Evolutionary conservation across 2,113 vertebrate genomes (phyloP).

Genomic region (Uria aalge): DNA sequence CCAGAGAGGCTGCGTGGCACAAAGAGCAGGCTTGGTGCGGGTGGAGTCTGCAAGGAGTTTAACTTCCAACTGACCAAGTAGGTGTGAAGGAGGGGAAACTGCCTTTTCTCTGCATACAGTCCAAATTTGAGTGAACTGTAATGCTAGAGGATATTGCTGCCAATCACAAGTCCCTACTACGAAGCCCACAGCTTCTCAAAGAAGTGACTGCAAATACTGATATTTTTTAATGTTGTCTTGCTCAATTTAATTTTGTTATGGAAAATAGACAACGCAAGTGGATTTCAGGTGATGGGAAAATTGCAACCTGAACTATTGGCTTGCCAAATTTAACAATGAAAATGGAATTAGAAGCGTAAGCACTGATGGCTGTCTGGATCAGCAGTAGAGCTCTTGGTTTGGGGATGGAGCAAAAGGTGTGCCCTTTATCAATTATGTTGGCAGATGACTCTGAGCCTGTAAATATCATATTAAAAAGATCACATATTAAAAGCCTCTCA

Average conservation of each 20-base stretch:
- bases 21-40: background rate
- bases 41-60: background rate
- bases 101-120: background rate
- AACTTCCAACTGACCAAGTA: background rate
- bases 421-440: background rate
- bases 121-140: background rate
- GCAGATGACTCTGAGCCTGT: background rate
- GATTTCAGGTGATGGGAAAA: background rate
- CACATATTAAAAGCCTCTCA: background rate
- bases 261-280: background rate
- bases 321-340: background rate
- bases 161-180: background rate
- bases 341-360: background rate
- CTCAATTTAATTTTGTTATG: background rate
- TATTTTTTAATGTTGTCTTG: background rate
- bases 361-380: background rate
- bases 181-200: background rate
- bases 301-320: background rate
- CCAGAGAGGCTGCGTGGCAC: accelerated
- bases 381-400: background rate
- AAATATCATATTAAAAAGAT: background rate
- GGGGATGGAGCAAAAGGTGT: background rate
- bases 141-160: background rate
- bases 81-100: background rate
- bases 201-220: background rate